phyloP scores from a whole-genome alignment of 2,113 vertebrate species.

The Catharus minimus region DNA sequence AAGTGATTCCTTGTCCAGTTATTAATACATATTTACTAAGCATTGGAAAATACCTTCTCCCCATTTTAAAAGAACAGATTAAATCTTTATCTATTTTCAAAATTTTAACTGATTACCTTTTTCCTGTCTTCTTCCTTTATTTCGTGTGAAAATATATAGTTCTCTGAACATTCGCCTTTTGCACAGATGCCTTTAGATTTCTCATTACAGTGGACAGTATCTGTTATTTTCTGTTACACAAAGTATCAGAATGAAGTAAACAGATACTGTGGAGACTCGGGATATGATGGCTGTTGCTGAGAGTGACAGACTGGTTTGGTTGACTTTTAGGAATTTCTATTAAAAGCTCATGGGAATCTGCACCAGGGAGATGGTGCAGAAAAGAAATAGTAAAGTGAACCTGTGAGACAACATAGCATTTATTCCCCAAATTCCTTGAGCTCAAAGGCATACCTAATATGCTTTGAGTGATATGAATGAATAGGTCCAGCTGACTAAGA shows the following conservation, averaged over 20 bases:
- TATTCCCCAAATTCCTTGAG: not conserved
- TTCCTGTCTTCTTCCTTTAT: not conserved
- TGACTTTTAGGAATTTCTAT: not conserved
- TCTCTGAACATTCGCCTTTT: not conserved
- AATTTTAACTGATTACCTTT: not conserved
- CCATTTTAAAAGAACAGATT: not conserved
- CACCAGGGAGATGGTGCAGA: not conserved
- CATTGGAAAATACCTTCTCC: not conserved
- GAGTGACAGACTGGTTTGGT: not conserved
- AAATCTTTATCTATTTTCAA: not conserved
- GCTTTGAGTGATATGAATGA: not conserved
- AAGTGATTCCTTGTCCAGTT: fast-evolving
- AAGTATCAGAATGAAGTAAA: not conserved
- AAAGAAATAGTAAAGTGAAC: not conserved
- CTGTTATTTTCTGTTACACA: not conserved
- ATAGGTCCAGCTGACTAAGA: not conserved
- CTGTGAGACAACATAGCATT: not conserved
- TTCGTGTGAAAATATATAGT: not conserved
- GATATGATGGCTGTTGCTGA: not conserved
- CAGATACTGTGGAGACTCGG: fast-evolving
- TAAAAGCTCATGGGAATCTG: not conserved
- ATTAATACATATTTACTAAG: not conserved
- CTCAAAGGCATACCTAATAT: not conserved
- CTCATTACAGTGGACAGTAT: not conserved
- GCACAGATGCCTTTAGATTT: not conserved